Evolutionary conservation across 1,140 invertebrate genomes (phyloP).

Genomic region (Heliconius himera): DNA sequence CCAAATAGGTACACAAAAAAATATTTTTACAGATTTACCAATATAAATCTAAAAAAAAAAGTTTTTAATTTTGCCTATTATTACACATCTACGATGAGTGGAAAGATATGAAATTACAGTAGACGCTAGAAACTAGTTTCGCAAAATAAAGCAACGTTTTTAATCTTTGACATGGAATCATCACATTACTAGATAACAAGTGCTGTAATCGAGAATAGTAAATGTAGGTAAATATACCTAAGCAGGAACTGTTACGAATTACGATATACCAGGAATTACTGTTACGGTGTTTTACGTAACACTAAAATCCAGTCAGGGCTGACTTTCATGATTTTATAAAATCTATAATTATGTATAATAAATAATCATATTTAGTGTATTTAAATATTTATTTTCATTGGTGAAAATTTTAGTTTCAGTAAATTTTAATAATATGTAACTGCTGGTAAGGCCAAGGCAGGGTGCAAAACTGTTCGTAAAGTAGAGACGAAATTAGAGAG

Average conservation of each 20-base stretch:
- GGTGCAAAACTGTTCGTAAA: no score
- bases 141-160: not conserved
- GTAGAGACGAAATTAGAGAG: no score
- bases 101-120: not conserved
- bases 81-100: not conserved
- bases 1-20: no score
- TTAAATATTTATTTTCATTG: not conserved
- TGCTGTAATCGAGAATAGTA: slow-evolving; percentile 35
- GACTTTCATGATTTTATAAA: not conserved
- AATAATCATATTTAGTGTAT: not conserved
- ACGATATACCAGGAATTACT: slow-evolving; percentile 44
- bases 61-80: no score
- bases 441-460: no score
- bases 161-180: not conserved
- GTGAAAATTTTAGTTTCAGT: no score
- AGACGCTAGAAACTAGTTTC: not conserved
- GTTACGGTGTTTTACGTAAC: slow-evolving; percentile 56
- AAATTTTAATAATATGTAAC: no score
- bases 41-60: no score
- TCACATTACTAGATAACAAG: slow-evolving; percentile 17
- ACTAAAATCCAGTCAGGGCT: slow-evolving; percentile 23
- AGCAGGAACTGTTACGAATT: slow-evolving; percentile 37
- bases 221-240: slow-evolving; percentile 12
- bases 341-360: not conserved
- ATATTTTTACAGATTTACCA: no score